Evolutionary conservation across 2,888 invertebrate genomes (phyloP).

Genomic region (Oscheius onirici): DNA sequence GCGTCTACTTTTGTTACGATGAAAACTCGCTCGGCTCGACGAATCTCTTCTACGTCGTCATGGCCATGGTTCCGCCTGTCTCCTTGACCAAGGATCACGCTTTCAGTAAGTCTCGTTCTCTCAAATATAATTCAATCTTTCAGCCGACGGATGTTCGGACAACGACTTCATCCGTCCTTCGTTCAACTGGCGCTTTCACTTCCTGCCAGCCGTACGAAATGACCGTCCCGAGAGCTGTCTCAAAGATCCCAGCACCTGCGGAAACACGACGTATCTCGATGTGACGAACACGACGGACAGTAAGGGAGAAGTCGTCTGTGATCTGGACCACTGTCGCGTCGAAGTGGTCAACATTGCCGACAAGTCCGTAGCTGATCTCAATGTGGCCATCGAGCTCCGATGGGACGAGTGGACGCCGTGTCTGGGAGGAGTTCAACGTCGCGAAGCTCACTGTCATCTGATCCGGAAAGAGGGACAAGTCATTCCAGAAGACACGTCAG

Average conservation of each 20-base stretch:
- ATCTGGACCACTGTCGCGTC: slow-evolving; percentile 14
- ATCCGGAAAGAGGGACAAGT: slow-evolving; percentile 33
- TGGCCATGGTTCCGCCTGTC: slow-evolving; percentile 47
- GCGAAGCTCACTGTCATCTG: slow-evolving; percentile 47
- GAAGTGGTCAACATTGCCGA: slow-evolving; percentile 17
- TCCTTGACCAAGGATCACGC: slow-evolving; percentile 16
- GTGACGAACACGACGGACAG: background rate
- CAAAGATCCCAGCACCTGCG: background rate
- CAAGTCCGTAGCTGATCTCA: slow-evolving; percentile 24
- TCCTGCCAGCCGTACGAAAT: slow-evolving; percentile 41
- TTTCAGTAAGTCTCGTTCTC: slow-evolving; percentile 19
- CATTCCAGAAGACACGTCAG: slow-evolving; percentile 29
- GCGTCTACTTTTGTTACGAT: slow-evolving; percentile 54
- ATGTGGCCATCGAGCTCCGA: slow-evolving; percentile 43
- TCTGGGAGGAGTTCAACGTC: slow-evolving; percentile 36
- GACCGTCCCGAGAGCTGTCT: slow-evolving; percentile 28
- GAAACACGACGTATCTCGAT: background rate
- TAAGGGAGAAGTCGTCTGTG: background rate
- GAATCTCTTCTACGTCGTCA: slow-evolving; percentile 40
- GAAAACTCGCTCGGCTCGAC: slow-evolving; percentile 41
- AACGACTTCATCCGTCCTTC: slow-evolving; percentile 36
- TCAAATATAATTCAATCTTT: background rate
- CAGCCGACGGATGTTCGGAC: slow-evolving; percentile 33
- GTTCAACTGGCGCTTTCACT: slow-evolving; percentile 47
- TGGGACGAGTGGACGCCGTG: slow-evolving; percentile 49